A percentile compares a stretch with the other conserved stretches of the same genome.
These are phyloP conservation scores for Clangula hyemalis DNA, from an alignment of 2,797 vertebrate species.

Conservation along the genomic window DNA sequence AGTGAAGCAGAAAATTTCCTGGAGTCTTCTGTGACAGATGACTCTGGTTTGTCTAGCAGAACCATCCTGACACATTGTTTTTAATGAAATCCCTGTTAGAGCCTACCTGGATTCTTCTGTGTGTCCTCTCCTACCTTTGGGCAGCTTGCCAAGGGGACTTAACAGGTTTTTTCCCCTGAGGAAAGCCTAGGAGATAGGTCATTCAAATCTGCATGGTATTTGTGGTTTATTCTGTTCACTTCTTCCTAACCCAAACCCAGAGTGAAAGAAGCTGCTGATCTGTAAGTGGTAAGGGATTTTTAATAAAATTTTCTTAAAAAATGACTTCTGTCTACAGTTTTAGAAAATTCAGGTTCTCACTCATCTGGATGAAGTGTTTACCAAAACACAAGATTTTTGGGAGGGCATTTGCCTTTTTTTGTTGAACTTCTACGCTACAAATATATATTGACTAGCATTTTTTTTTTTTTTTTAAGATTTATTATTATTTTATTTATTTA, in stretches of 20 bases:
- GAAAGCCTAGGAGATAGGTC: background rate
- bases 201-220: background rate
- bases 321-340: background rate
- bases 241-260: background rate
- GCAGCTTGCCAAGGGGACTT: background rate
- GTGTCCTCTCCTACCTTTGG: background rate
- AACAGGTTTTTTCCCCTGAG: background rate
- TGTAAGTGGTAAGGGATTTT: background rate
- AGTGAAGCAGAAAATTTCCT: background rate
- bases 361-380: background rate
- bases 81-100: background rate
- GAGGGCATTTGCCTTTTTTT: background rate
- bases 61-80: background rate
- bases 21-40: background rate
- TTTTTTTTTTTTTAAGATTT: background rate
- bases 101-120: background rate
- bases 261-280: background rate
- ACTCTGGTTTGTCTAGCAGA: background rate
- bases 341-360: background rate
- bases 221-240: background rate
- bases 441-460: too few relatives aligned
- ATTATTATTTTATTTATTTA: too few relatives aligned
- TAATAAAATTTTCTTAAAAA: background rate
- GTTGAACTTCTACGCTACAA: too few relatives aligned
- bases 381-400: background rate